Percentiles rank a stretch among this genome's conserved stretches.
These are phyloP conservation scores for Drosophila tripunctata DNA, from an alignment of 2,888 invertebrate genomes.

Conservation along the genomic window DNA sequence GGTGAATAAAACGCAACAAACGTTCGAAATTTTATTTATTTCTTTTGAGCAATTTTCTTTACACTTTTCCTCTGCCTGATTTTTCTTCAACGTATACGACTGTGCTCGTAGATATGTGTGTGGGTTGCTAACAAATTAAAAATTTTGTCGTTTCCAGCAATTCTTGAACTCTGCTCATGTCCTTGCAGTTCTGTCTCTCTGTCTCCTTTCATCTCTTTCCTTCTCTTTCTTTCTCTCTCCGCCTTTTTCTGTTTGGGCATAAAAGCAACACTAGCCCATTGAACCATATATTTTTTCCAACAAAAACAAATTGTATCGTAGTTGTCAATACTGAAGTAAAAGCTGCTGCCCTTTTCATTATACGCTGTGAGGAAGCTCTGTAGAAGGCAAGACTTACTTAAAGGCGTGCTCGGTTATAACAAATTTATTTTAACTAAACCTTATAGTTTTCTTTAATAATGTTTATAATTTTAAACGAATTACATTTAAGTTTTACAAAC, in stretches of 20 bases:
- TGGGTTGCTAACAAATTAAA: slow-evolving; percentile 68
- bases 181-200: slow-evolving; percentile 9
- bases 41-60: slow-evolving; percentile 41
- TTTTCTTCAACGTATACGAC: not conserved
- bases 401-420: no score
- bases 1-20: slow-evolving; percentile 47
- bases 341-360: slow-evolving; percentile 34
- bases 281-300: slow-evolving; percentile 16
- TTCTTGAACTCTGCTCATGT: slow-evolving; percentile 23
- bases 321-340: slow-evolving; percentile 13
- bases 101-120: slow-evolving; percentile 8
- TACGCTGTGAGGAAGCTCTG: not conserved
- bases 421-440: no score
- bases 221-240: not conserved
- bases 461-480: no score
- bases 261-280: slow-evolving; percentile 21
- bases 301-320: slow-evolving; percentile 23
- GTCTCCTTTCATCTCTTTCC: not conserved
- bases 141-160: slow-evolving; percentile 68
- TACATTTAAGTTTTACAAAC: no score
- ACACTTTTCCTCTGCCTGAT: slow-evolving; percentile 11
- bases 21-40: slow-evolving; percentile 64
- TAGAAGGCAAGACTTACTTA: not conserved
- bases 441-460: no score
- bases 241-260: not conserved